Base-by-base conservation (phyloP, 2,888 invertebrate genomes). In the Dasypogon diadema region DNA sequence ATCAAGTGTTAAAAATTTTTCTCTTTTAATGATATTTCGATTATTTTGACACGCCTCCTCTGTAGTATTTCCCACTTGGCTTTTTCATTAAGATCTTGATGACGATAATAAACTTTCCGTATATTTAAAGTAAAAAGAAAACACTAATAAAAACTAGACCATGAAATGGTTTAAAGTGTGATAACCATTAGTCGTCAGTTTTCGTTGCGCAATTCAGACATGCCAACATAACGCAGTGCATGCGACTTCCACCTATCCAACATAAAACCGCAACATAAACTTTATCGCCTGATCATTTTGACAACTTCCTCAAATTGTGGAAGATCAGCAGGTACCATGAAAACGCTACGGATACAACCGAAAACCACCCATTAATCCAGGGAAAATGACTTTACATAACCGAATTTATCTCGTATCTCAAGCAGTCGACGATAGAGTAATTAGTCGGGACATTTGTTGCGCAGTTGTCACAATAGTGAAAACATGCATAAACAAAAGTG, bases 381-480 rank as follows among this genome's bases (percentile, higher is more conserved):
- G 37, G n/a, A 60, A 5, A 42, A 37, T 46, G 22, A 4, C n/a
- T 65, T 65, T 65, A 46, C 48, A 65, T 65, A 65, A 65, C 46
- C 65, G 26, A 65, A 65, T 24, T 65, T 65, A 65, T 65, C 65
- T 48, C 16, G n/a, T n/a, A n/a, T n/a, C n/a, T n/a, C n/a, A n/a
- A n/a, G n/a, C 14, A 65, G 21, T 24, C 24, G 4, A 21, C 46
- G 65, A 65, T 65, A 46, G 65, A 46, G 24, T 48, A 65, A 65
- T 65, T 65, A 65, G 65, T 22, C 26, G 22, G 10, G 65, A 24
- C 6, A 22, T 65, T 65, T 48, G 46, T 21, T 65, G 46, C 16
- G 46, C 48, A 18, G 24, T n/a, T 65, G 65, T 65, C 65, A 48
- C 46, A 65, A 46, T 42, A 46, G 42, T 21, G 24, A 48, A 65